A percentile compares a stretch with the other conserved stretches of the same genome.
phyloP scores from a whole-genome alignment of 1,140 invertebrate genomes.

The Metaphire vulgaris region DNA sequence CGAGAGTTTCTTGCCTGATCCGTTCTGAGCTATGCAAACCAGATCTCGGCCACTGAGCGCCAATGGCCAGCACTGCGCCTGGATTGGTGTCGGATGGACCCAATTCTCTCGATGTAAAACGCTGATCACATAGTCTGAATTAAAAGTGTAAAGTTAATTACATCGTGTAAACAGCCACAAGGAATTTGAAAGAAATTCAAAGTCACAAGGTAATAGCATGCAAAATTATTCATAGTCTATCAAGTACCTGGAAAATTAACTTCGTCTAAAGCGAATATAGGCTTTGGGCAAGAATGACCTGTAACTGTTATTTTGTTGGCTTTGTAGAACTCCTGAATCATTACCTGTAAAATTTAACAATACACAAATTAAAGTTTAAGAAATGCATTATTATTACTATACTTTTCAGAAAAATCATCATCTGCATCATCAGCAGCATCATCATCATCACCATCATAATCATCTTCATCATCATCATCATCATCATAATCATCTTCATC shows the following conservation, averaged over 20 bases:
- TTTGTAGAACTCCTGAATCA: conserved; percentile 64
- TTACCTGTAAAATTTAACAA: too few relatives aligned
- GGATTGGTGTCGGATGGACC: conserved; percentile 70
- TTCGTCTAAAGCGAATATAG: conserved; percentile 81
- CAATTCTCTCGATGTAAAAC: conserved; percentile 55
- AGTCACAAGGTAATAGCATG: neutral
- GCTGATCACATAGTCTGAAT: conserved; percentile 51
- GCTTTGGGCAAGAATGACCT: conserved; percentile 73
- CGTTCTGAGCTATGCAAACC: conserved; percentile 57
- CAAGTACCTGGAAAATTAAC: conserved; percentile 69
- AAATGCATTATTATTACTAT: too few relatives aligned
- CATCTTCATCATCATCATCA: too few relatives aligned
- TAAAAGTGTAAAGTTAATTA: neutral
- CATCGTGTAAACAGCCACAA: neutral
- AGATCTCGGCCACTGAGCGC: conserved; percentile 84
- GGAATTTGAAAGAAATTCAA: neutral
- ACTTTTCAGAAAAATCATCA: too few relatives aligned
- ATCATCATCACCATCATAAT: too few relatives aligned
- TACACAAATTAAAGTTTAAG: neutral
- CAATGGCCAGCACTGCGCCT: conserved; percentile 68
- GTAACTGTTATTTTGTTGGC: conserved; percentile 78
- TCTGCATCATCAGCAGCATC: too few relatives aligned
- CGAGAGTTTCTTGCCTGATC: conserved; percentile 67
- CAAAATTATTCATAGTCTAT: neutral
- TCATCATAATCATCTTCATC: too few relatives aligned